Evolutionary conservation across 1,140 invertebrate species (phyloP).

Genomic region (Caerostris darwini): DNA sequence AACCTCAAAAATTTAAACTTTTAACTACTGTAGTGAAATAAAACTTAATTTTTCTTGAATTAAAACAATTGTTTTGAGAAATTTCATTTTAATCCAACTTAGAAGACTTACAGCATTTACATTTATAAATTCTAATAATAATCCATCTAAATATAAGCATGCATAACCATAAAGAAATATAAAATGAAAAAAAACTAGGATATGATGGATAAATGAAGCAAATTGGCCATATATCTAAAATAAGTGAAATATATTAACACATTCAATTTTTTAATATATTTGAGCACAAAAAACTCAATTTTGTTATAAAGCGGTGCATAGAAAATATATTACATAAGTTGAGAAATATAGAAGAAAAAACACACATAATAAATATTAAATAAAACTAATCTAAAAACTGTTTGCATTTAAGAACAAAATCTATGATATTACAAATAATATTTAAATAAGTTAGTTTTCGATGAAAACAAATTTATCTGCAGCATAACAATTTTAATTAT

Average conservation of each 20-base stretch:
- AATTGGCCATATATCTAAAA: not conserved
- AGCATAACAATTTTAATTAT: not conserved
- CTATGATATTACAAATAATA: not conserved
- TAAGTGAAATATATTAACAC: not conserved
- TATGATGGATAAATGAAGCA: not conserved
- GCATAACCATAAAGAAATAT: not conserved
- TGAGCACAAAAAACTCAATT: not conserved
- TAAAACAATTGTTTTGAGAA: no score
- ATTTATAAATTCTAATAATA: no score
- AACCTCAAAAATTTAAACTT: no score
- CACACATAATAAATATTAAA: slow-evolving; percentile 4
- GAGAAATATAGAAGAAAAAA: not conserved
- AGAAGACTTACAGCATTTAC: no score
- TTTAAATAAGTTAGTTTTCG: slow-evolving; percentile 1
- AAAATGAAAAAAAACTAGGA: not conserved
- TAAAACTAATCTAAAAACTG: slow-evolving; percentile 8
- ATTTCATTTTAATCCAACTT: no score
- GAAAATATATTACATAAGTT: not conserved
- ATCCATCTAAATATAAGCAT: not conserved
- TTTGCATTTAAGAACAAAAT: not conserved
- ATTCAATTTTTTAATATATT: not conserved
- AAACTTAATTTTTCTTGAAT: no score
- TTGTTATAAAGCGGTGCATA: not conserved
- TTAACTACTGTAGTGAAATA: no score
- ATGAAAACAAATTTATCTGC: not conserved